Base-by-base conservation (phyloP, 2,888 invertebrate genomes). In the Prosapia bicincta region DNA sequence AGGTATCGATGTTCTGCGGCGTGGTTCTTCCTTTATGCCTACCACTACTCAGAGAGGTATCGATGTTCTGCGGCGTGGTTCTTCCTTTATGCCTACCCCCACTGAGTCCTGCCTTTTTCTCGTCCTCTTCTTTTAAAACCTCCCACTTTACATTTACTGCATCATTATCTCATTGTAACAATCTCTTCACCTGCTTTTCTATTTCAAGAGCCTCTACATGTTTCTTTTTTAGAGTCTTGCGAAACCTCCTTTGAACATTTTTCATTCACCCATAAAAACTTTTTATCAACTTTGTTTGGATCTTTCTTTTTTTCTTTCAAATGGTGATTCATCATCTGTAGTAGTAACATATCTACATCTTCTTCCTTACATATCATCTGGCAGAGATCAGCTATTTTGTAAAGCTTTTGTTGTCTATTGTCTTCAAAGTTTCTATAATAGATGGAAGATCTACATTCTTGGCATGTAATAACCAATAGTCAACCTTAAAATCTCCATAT, bases 141-240 rank as follows among this genome's bases (percentile, higher is more conserved):
- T 97, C 96, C 91, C 93, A 97, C 77, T 92, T 92, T 0, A 96
- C 92, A 82, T 91, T 91, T 0, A 93, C 92, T 0, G 98, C 98
- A 84, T 98, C 98, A 83, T 96, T 96, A 83, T 98, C 98, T 38
- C 92, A 92, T 79, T 97, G 88, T 9, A 99, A 87, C 74, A 99
- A 86, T 54, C 97, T 88, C 84, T 98, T 97, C 0, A 99, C 96
- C 80, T 79, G 65, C 84, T 98, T 98, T 83, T 99, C 99, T 79
- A 98, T 97, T 87, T 99, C 98, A 0, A 98, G 98, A 26, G 97
- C 96, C 86, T 98, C 98, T 0, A 96, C 95, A 85, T 94, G 96
- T 85, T 99, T 99, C 85, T 99, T 99, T 84, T 96, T 96, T 28
- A 98, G 85, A 0, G 97, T 98, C 86, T 98, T 98, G 43, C 98